phyloP scores from a whole-genome alignment of 2,113 vertebrate genomes.

The Menura novaehollandiae region DNA sequence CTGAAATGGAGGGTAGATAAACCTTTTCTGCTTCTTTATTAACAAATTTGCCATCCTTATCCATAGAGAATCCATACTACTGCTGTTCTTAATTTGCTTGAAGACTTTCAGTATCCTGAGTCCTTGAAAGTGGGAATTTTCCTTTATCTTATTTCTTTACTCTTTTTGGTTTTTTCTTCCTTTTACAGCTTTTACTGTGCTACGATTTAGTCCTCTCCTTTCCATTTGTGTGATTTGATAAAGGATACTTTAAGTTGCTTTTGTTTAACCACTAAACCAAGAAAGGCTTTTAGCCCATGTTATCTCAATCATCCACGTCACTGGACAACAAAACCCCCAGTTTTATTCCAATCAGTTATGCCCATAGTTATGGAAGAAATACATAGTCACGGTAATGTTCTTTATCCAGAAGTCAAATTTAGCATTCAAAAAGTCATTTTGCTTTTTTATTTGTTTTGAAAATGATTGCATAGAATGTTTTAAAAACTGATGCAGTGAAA shows the following conservation, averaged over 20 bases:
- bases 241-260: neutral
- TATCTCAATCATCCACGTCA: rapidly evolving
- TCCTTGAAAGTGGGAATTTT: neutral
- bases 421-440: neutral
- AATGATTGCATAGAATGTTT: neutral
- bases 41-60: neutral
- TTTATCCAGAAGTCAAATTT: neutral
- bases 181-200: neutral
- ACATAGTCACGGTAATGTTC: neutral
- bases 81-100: neutral
- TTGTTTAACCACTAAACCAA: neutral
- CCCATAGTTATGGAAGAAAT: neutral
- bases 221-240: neutral
- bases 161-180: neutral
- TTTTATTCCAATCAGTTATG: neutral
- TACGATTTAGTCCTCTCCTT: neutral
- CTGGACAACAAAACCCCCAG: neutral
- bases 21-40: neutral
- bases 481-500: neutral
- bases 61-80: neutral
- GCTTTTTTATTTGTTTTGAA: neutral
- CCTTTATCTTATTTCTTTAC: neutral
- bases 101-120: neutral
- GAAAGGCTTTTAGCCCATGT: neutral
- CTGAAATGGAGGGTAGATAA: neutral